Conservation (phyloP, 2,888 invertebrate species). For the Tachystola acroxantha region DNA sequence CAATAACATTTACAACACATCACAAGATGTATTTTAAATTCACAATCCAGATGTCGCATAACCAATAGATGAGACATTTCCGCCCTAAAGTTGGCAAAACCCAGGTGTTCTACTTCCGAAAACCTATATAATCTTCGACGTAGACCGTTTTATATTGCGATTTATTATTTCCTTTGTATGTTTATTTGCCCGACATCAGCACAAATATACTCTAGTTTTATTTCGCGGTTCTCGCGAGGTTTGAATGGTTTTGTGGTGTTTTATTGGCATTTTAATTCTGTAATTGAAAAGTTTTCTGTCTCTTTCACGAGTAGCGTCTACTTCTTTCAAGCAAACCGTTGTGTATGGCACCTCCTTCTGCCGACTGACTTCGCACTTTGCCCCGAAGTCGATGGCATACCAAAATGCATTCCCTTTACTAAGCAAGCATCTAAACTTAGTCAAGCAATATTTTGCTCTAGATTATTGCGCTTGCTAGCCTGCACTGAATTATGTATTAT, state of each 20-base stretch:
- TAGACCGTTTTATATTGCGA: constrained; percentile 17
- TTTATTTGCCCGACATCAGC: constrained; percentile 17
- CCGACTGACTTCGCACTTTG: too few species aligned
- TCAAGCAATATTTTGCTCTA: constrained; percentile 4
- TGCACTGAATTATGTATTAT: not conserved
- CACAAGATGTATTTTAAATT: too few species aligned
- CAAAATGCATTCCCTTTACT: too few species aligned
- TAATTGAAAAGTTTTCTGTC: not conserved
- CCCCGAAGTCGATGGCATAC: too few species aligned
- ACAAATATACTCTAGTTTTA: constrained; percentile 14
- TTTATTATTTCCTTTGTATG: constrained; percentile 18
- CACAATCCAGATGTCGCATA: too few species aligned
- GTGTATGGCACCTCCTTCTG: too few species aligned
- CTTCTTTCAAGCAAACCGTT: too few species aligned
- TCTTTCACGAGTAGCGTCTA: too few species aligned
- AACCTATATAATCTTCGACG: constrained; percentile 10
- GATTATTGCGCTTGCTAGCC: constrained; percentile 5
- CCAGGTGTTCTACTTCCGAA: constrained; percentile 17
- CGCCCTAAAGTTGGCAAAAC: not conserved
- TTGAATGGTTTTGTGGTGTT: constrained; percentile 14
- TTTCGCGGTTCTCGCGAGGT: constrained; percentile 12
- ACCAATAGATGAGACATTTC: not conserved
- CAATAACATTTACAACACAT: too few species aligned
- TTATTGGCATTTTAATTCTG: constrained; percentile 12
- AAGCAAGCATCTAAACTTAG: constrained; percentile 1